A percentile compares a stretch with the other conserved stretches of the same genome.
phyloP scores from a whole-genome alignment of 2,888 invertebrate genomes.

The Yponomeuta cagnagella region DNA sequence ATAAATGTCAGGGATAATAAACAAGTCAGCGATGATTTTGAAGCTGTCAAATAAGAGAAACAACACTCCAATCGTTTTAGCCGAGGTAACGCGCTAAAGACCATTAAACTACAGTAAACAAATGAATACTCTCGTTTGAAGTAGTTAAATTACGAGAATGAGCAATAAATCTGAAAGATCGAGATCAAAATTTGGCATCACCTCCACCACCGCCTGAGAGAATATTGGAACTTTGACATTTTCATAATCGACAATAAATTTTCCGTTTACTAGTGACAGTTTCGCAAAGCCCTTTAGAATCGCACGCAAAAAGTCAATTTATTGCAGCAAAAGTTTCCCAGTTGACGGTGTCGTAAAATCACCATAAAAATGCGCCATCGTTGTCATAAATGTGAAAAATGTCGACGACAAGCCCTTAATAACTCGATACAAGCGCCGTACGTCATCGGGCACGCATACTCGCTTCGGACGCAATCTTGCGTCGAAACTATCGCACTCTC shows the following conservation, averaged over 20 bases:
- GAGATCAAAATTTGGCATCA: conserved; percentile 2
- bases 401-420: conserved; percentile 21
- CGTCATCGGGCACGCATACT: conserved; percentile 27
- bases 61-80: neutral
- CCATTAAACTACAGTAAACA: conserved; percentile 23
- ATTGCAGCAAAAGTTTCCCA: conserved; percentile 6
- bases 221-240: conserved; percentile 8
- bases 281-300: neutral
- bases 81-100: conserved; percentile 10
- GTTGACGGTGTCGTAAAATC: conserved; percentile 18
- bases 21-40: conserved; percentile 1
- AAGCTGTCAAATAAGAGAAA: conserved; percentile 5
- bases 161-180: conserved; percentile 8
- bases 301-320: neutral
- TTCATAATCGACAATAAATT: neutral
- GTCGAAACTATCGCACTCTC: conserved; percentile 27
- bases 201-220: neutral
- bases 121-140: conserved; percentile 20
- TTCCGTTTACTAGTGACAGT: conserved; percentile 1
- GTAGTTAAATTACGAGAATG: conserved; percentile 10
- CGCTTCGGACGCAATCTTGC: conserved; percentile 31
- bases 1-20: neutral
- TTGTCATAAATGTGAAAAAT: conserved; percentile 24
- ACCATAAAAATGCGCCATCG: conserved; percentile 17
- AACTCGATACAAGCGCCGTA: conserved; percentile 26